A percentile compares a stretch with the other conserved stretches of the same genome.
Evolutionary conservation across 2,113 vertebrate species (phyloP).

Genomic region (Eurystomus gularis): DNA sequence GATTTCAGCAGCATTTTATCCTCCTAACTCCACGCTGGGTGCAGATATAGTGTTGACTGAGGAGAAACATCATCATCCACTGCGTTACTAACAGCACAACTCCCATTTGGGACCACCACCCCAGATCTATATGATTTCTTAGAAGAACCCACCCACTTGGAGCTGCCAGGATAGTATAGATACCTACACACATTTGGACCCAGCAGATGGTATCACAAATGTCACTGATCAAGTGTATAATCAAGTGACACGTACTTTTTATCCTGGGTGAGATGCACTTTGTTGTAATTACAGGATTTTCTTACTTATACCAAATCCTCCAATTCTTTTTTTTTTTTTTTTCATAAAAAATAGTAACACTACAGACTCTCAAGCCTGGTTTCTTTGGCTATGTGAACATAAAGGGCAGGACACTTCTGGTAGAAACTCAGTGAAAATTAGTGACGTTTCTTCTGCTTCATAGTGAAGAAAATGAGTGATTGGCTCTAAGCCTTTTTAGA

Average conservation of each 20-base stretch:
- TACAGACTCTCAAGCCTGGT: not conserved
- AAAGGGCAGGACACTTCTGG: not conserved
- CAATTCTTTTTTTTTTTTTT: not conserved
- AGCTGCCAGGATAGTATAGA: not conserved
- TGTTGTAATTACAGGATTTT: not conserved
- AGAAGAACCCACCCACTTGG: not conserved
- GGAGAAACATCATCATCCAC: not conserved
- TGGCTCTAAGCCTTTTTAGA: not conserved
- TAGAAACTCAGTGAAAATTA: not conserved
- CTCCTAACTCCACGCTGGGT: not conserved
- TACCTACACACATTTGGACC: not conserved
- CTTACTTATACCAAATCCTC: not conserved
- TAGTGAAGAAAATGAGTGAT: not conserved
- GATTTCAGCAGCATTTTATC: not conserved
- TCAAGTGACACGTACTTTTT: not conserved
- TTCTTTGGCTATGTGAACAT: not conserved
- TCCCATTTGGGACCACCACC: not conserved
- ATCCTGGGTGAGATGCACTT: not conserved
- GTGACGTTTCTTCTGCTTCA: not conserved
- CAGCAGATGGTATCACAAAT: not conserved
- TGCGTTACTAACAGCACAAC: not conserved
- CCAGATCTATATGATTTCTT: not conserved
- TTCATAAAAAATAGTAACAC: not conserved
- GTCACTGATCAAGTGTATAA: not conserved
- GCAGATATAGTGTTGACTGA: not conserved